Percentiles rank a stretch among this genome's conserved stretches.
Evolutionary conservation across 2,888 invertebrate species (phyloP).

Genomic region (Eulithis testata): DNA sequence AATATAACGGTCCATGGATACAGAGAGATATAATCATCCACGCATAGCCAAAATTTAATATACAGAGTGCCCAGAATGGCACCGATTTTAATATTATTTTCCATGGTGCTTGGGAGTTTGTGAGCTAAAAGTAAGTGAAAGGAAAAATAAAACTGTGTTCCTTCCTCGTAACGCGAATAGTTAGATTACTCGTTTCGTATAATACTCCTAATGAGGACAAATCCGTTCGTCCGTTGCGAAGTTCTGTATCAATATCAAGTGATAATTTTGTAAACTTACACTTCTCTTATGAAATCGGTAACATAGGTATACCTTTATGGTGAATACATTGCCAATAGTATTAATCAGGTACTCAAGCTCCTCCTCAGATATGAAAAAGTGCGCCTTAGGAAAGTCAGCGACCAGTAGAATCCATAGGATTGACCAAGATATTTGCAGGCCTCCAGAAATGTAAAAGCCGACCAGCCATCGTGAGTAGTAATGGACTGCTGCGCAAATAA

Average conservation of each 20-base stretch:
- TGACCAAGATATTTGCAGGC: conserved; percentile 81
- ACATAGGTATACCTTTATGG: conserved; percentile 63
- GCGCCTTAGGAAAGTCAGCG: conserved; percentile 85
- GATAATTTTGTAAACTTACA: conserved; percentile 13
- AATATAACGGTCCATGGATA: conserved; percentile 72
- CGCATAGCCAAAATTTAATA: conserved; percentile 75
- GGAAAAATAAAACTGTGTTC: too few relatives aligned
- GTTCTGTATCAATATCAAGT: conserved; percentile 12
- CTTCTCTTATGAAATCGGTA: conserved; percentile 18
- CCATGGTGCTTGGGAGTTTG: conserved; percentile 73
- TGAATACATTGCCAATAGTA: conserved; percentile 79
- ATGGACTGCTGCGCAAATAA: conserved; percentile 86
- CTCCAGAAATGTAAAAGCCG: conserved; percentile 87
- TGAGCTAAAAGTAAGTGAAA: conserved; percentile 56
- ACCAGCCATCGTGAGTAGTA: conserved; percentile 86
- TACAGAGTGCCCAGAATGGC: conserved; percentile 74
- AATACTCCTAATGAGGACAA: conserved; percentile 20
- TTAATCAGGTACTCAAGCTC: conserved; percentile 86
- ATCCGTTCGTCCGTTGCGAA: conserved; percentile 21
- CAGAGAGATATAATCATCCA: conserved; percentile 77
- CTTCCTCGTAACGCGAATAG: conserved; percentile 10
- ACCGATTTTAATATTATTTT: conserved; percentile 65
- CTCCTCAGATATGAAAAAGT: conserved; percentile 84
- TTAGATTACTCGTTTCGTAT: neutral
- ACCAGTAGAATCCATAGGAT: conserved; percentile 84